Evolutionary conservation across 92 coral and sea anemone species (phyloP).

Genomic region (Epizoanthus scotinus): DNA sequence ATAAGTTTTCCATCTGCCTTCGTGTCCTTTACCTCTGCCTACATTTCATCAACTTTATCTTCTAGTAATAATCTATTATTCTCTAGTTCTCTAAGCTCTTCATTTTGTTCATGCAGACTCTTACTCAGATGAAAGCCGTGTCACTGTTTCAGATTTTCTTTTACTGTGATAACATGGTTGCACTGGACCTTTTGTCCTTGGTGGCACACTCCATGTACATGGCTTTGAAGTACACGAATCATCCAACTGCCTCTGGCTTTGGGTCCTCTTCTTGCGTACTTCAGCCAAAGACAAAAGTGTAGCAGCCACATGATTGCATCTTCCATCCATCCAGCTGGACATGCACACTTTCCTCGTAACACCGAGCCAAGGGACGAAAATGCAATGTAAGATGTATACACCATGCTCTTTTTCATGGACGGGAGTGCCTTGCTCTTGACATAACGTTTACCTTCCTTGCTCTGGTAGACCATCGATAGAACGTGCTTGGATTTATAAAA

Average conservation of each 20-base stretch:
- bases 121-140: too few relatives aligned
- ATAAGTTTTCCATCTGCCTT: too few relatives aligned
- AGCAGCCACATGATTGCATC: conserved; percentile 43
- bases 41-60: too few relatives aligned
- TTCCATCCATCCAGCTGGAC: conserved; percentile 33
- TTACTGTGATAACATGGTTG: too few relatives aligned
- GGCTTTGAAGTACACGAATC: conserved; percentile 47
- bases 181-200: conserved; percentile 33
- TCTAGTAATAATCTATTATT: too few relatives aligned
- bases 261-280: conserved; percentile 11
- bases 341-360: conserved; percentile 24
- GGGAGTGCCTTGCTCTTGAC: conserved; percentile 32
- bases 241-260: neutral
- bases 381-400: conserved; percentile 20
- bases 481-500: conserved; percentile 13
- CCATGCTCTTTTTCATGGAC: conserved; percentile 28
- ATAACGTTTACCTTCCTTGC: conserved; percentile 19
- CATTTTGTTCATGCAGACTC: too few relatives aligned
- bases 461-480: neutral
- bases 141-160: too few relatives aligned
- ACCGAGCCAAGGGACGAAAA: conserved; percentile 5
- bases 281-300: conserved; percentile 38
- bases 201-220: conserved; percentile 45
- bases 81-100: too few relatives aligned
- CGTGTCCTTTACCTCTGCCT: too few relatives aligned